Conservation (phyloP, 2,797 vertebrate genomes). For the Columba guinea region DNA sequence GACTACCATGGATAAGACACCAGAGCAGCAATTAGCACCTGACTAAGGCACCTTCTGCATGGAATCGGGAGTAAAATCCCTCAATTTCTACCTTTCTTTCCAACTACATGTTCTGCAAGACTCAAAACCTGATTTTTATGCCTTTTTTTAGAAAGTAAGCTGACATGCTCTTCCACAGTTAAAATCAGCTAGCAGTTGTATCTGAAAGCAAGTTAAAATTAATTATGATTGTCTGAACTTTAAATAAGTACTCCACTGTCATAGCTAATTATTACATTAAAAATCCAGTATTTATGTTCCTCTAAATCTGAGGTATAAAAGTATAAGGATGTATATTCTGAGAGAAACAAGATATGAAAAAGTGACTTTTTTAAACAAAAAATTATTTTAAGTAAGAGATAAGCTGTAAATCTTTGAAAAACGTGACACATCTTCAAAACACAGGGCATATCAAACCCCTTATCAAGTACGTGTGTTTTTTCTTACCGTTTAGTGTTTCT, state of each 20-base stretch:
- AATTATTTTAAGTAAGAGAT: neutral
- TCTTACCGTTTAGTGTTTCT: constrained; percentile 87
- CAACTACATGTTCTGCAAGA: neutral
- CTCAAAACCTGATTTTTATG: neutral
- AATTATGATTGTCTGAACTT: neutral
- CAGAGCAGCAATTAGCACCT: neutral
- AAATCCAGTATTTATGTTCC: neutral
- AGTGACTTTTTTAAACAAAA: neutral
- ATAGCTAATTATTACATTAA: neutral
- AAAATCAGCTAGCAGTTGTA: neutral
- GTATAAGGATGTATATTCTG: neutral
- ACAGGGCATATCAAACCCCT: neutral
- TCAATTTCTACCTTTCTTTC: neutral
- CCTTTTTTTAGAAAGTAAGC: neutral
- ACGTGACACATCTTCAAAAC: neutral
- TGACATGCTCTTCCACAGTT: neutral
- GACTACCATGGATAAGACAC: rapidly evolving
- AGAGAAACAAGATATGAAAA: neutral
- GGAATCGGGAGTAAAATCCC: neutral
- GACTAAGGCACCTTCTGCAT: neutral
- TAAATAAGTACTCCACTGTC: neutral
- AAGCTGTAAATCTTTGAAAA: neutral
- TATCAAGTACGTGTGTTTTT: neutral
- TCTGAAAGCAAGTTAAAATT: neutral
- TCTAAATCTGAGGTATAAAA: neutral